A percentile compares a stretch with the other conserved stretches of the same genome.
Evolutionary conservation across 2,113 vertebrate species (phyloP).

Genomic region (Oryzias melastigma): DNA sequence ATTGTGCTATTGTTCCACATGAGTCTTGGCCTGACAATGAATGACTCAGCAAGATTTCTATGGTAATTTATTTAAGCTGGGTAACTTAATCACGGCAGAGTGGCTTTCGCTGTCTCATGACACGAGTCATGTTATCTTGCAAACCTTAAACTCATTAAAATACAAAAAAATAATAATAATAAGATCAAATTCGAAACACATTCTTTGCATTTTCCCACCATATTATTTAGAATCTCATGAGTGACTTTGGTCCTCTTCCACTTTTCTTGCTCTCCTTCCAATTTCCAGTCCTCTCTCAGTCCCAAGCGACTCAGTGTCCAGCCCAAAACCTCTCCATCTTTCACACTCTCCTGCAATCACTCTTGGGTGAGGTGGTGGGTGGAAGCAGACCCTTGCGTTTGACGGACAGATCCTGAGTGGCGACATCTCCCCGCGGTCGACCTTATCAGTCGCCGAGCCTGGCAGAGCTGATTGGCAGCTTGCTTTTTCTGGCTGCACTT

Average conservation of each 20-base stretch:
- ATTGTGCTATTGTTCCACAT: conserved; percentile 40
- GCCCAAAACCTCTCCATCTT: conserved; percentile 47
- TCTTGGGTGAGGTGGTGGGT: conserved; percentile 40
- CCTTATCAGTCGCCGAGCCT: conserved; percentile 61
- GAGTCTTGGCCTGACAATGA: conserved; percentile 26
- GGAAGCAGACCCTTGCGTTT: conserved; percentile 63
- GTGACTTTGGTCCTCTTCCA: conserved; percentile 1
- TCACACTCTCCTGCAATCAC: conserved; percentile 46
- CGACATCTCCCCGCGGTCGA: conserved; percentile 56
- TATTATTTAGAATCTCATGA: conserved; percentile 19
- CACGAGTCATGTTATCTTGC: not conserved
- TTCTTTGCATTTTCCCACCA: conserved; percentile 6
- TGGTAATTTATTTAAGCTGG: conserved; percentile 36
- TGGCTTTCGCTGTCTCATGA: conserved; percentile 30
- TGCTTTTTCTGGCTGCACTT: conserved; percentile 60
- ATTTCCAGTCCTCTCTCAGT: conserved; percentile 35
- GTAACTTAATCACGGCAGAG: conserved; percentile 54
- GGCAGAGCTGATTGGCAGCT: conserved; percentile 61
- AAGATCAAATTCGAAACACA: not conserved
- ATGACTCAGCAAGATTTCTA: conserved; percentile 37
- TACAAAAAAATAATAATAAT: too few relatives aligned
- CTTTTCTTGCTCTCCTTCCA: conserved; percentile 2
- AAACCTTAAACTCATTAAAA: too few relatives aligned
- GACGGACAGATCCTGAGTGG: conserved; percentile 69
- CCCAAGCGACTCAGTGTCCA: conserved; percentile 51